Conservation (phyloP, 2,113 vertebrate genomes). For the Hydrochoerus hydrochaeris region DNA sequence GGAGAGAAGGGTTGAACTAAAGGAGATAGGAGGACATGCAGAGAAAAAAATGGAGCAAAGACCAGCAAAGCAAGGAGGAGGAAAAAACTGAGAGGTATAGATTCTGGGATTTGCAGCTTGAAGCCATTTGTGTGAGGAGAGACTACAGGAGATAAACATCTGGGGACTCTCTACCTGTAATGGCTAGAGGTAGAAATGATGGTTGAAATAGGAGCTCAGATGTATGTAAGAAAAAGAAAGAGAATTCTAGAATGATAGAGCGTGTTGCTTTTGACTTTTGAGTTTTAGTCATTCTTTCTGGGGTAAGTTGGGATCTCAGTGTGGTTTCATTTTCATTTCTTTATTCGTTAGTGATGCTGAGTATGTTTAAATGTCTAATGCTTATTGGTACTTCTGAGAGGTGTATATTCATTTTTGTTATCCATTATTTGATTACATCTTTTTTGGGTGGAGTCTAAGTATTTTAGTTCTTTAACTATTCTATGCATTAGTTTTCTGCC, state of each 20-base stretch:
- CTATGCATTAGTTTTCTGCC: background rate
- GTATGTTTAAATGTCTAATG: too few relatives aligned
- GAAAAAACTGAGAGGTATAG: background rate
- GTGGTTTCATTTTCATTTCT: too few relatives aligned
- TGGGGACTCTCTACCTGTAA: background rate
- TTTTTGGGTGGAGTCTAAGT: background rate
- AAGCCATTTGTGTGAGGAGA: background rate
- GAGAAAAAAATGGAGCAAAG: background rate
- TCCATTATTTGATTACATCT: too few relatives aligned
- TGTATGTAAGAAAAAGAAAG: background rate
- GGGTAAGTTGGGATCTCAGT: too few relatives aligned
- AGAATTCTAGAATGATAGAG: too few relatives aligned
- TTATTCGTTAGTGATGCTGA: too few relatives aligned
- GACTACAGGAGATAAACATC: accelerated
- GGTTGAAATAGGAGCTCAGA: background rate
- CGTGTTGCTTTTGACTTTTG: too few relatives aligned
- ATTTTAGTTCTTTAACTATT: background rate
- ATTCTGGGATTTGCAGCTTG: too few relatives aligned
- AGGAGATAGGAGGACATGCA: background rate
- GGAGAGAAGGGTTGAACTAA: background rate
- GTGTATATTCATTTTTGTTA: too few relatives aligned
- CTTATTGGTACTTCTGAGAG: too few relatives aligned
- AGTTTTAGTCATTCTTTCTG: too few relatives aligned
- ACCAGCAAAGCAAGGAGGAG: background rate
- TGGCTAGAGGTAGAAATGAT: background rate